These are phyloP conservation scores for Koerneria pararmatus DNA, from an alignment of 2,888 invertebrate species.

Conservation along the genomic window DNA sequence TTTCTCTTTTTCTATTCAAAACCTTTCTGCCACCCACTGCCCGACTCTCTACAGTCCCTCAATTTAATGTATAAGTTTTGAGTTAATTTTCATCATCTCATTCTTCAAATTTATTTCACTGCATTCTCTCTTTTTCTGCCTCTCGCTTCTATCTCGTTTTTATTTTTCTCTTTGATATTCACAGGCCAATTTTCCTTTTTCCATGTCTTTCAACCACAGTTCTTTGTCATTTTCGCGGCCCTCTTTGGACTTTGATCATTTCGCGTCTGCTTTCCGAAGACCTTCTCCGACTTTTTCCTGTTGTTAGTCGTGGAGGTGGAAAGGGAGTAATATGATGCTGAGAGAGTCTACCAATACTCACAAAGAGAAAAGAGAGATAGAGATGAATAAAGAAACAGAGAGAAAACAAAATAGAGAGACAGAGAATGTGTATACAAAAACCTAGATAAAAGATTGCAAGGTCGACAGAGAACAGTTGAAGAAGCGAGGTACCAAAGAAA, in stretches of 20 bases:
- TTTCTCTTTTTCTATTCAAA: too few species aligned
- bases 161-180: not conserved
- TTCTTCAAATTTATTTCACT: not conserved
- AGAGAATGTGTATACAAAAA: slow-evolving; percentile 8
- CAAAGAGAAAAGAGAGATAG: slow-evolving; percentile 4
- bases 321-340: too few species aligned
- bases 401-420: slow-evolving; percentile 1
- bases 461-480: too few species aligned
- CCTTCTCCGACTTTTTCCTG: too few species aligned
- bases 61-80: too few species aligned
- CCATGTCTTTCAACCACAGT: too few species aligned
- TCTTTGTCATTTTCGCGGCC: not conserved
- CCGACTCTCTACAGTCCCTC: too few species aligned
- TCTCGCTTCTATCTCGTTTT: not conserved
- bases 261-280: too few species aligned
- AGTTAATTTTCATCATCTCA: too few species aligned
- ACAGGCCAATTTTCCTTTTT: not conserved
- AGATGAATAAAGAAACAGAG: not conserved
- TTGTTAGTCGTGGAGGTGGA: too few species aligned
- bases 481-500: too few species aligned
- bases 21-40: too few species aligned
- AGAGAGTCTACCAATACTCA: slow-evolving; percentile 5
- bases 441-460: slow-evolving; percentile 8
- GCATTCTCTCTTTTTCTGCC: not conserved
- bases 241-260: slow-evolving; percentile 10